A percentile compares a stretch with the other conserved stretches of the same genome.
Conservation (phyloP, 1,140 invertebrate genomes). For the Tetraneura akinire region DNA sequence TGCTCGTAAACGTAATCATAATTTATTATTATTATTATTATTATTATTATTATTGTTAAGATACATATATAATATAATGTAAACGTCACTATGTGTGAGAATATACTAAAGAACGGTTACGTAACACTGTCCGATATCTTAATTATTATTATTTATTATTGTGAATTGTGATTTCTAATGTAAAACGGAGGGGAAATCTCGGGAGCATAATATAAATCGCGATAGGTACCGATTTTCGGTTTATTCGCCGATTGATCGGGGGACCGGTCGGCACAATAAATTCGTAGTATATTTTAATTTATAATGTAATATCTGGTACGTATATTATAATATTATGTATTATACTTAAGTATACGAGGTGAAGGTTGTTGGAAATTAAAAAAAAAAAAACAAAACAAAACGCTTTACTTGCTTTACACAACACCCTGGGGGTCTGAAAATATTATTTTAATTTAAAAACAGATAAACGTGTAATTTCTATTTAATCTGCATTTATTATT, state of each 20-base stretch:
- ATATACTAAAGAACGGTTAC: background rate
- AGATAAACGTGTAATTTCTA: conserved; percentile 4
- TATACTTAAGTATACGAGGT: background rate
- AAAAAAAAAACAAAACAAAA: too few species aligned
- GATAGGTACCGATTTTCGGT: background rate
- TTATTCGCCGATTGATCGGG: conserved; percentile 30
- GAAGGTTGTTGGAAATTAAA: conserved; percentile 28
- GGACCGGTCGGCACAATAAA: conserved; percentile 44
- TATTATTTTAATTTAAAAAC: background rate
- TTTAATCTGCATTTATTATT: conserved; percentile 1
- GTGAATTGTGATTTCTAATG: too few species aligned
- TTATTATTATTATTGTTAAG: too few species aligned
- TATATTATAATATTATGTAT: background rate
- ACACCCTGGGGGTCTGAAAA: conserved; percentile 12
- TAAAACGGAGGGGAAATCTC: too few species aligned
- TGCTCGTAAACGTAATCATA: too few species aligned
- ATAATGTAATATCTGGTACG: too few species aligned
- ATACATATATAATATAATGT: too few species aligned
- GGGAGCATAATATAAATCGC: background rate
- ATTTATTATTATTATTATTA: too few species aligned
- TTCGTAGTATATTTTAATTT: too few species aligned
- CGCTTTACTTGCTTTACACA: background rate
- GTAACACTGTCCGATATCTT: background rate
- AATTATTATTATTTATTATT: background rate
- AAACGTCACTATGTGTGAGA: too few species aligned